Conservation (phyloP, 2,797 vertebrate species). For the Macroramphosus scolopax region DNA sequence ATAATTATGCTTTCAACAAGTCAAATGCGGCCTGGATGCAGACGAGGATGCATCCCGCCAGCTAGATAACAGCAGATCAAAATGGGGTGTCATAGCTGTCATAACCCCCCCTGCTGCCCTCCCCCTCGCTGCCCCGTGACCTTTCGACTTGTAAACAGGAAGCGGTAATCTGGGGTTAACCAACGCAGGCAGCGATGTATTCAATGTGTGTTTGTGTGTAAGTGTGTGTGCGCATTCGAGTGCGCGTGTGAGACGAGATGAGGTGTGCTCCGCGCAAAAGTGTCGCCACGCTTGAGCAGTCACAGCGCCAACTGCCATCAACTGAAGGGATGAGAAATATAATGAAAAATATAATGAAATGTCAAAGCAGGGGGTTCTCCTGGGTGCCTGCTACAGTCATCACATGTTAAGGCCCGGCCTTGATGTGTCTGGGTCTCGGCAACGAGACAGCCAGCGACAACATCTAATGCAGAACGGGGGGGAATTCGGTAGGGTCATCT, state of each 20-base stretch:
- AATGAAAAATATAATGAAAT: conserved; percentile 82
- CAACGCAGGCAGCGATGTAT: conserved; percentile 41
- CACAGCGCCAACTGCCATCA: conserved; percentile 73
- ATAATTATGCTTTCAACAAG: conserved; percentile 41
- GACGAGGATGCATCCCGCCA: conserved; percentile 36
- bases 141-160: conserved; percentile 73
- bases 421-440: conserved; percentile 43
- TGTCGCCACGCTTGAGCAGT: conserved; percentile 69
- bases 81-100: conserved; percentile 59
- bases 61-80: conserved; percentile 61
- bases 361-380: conserved; percentile 72
- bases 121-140: conserved; percentile 52
- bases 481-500: conserved; percentile 59
- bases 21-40: conserved; percentile 36
- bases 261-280: conserved; percentile 61
- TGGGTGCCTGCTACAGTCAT: conserved; percentile 50
- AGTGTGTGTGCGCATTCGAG: conserved; percentile 36
- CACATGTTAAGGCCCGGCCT: conserved; percentile 52
- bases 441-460: conserved; percentile 57
- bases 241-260: conserved; percentile 56
- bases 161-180: conserved; percentile 66
- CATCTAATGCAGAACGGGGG: conserved; percentile 58
- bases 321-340: conserved; percentile 76
- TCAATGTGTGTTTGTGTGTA: conserved; percentile 30
- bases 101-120: conserved; percentile 29